These are phyloP conservation scores for Hipposideros armiger DNA, from an alignment of 2,113 vertebrate genomes.

Conservation along the genomic window DNA sequence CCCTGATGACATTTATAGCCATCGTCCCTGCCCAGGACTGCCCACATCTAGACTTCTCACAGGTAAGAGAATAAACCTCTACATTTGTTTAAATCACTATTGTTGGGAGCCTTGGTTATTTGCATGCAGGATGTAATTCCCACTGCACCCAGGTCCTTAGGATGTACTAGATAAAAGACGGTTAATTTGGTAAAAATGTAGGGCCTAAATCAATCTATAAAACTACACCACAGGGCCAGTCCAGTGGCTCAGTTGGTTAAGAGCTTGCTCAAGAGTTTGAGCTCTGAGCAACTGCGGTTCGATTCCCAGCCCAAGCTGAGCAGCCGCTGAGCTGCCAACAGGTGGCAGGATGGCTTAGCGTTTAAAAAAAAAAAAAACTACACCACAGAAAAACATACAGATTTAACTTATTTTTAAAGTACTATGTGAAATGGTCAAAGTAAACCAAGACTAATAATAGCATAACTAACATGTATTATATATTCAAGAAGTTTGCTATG, in stretches of 20 bases:
- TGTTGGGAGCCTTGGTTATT: neutral
- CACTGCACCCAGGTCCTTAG: neutral
- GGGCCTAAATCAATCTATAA: neutral
- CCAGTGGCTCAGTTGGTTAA: too few relatives aligned
- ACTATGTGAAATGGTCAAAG: neutral
- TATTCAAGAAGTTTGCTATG: neutral
- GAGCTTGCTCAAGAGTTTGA: too few relatives aligned
- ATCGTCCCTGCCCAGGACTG: neutral
- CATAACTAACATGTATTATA: neutral
- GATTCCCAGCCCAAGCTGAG: too few relatives aligned
- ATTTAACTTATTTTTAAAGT: constrained; percentile 3
- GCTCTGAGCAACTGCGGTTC: too few relatives aligned
- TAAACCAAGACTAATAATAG: constrained; percentile 37
- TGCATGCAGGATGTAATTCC: neutral
- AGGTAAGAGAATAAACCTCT: neutral
- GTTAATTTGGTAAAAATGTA: neutral
- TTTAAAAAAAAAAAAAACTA: neutral
- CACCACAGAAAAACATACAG: neutral
- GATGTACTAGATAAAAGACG: neutral
- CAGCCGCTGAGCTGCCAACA: too few relatives aligned
- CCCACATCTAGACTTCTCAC: neutral
- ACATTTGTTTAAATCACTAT: neutral
- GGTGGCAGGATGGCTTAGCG: too few relatives aligned
- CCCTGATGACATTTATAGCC: neutral
- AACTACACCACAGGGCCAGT: neutral